Evolutionary conservation across 2,113 vertebrate genomes (phyloP).

Genomic region (Carollia perspicillata): DNA sequence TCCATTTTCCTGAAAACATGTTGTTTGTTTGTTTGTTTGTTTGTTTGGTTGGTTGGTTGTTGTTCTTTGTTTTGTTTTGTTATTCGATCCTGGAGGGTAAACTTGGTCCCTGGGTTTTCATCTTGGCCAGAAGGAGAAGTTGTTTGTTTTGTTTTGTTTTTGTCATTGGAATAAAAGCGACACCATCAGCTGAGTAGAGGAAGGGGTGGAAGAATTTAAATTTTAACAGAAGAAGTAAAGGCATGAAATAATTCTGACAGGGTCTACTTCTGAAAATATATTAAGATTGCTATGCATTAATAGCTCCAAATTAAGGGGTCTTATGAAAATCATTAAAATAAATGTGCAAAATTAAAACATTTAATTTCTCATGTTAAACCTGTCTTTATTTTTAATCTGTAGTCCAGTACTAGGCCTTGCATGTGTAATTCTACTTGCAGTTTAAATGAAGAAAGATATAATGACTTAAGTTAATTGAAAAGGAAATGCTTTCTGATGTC

Average conservation of each 20-base stretch:
- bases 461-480: slow-evolving; percentile 21
- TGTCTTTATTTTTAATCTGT: neutral
- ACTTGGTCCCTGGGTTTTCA: neutral
- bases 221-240: neutral
- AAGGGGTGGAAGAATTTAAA: rapidly evolving
- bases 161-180: neutral
- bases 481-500: neutral
- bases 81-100: neutral
- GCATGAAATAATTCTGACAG: neutral
- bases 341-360: neutral
- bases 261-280: neutral
- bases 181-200: neutral
- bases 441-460: slow-evolving; percentile 22
- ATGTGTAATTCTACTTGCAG: neutral
- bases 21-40: too few species aligned
- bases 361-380: neutral
- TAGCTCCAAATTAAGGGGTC: neutral
- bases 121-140: neutral
- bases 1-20: neutral
- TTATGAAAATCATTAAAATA: neutral
- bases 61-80: neutral
- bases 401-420: neutral
- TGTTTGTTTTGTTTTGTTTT: neutral
- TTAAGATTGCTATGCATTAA: neutral
- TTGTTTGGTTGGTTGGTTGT: too few species aligned